Base-by-base conservation (phyloP, 2,888 invertebrate species). In the Camptogramma bilineatum region DNA sequence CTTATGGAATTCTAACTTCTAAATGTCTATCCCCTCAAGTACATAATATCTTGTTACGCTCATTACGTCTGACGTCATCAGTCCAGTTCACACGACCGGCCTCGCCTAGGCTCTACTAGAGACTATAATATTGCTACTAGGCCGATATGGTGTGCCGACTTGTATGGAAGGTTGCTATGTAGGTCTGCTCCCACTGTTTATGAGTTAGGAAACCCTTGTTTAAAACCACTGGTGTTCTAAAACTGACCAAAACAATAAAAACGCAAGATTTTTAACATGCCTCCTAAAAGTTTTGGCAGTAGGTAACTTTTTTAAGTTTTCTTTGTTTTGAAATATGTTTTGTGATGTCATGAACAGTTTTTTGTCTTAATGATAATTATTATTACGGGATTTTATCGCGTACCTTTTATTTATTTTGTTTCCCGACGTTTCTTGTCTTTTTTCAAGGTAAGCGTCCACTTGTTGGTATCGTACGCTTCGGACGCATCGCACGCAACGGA, bases 121-220 rank as follows among this genome's bases (percentile, higher is more conserved):
- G 13, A 39, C 34, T 39, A 39, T 28, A 13, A 4, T 39, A 39
- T 13, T 34, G 34, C 34, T 34, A 34, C 10, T 39, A 39, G 5
- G 18, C 59, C 16, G 28, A 56, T 57, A 65, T 65, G 44, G 51
- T 44, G 46, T 31, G 50, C 44, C 13, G 64, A 68, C 69, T 72
- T 70, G 62, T 72, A 72, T n/a, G 70, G 70, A 66, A 70, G 66
- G 66, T 72, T 70, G 71, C 31, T 24, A 66, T 66, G 56, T 65
- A 61, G 57, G 65, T 53, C 53, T 65, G 34, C 16, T 17, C 42
- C 31, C 18, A 50, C 18, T 52, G 31, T 39, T 24, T 44, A 10
- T 39, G 39, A 54, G 18, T 59, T 64, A 51, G 39, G 55, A 60
- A 62, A 52, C 16, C 44, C 50, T 50, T 54, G 21, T 39, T 39